Percentiles rank a stretch among this genome's conserved stretches.
Evolutionary conservation across 2,888 invertebrate species (phyloP).

Genomic region (Xanthorhoe spadicearia): DNA sequence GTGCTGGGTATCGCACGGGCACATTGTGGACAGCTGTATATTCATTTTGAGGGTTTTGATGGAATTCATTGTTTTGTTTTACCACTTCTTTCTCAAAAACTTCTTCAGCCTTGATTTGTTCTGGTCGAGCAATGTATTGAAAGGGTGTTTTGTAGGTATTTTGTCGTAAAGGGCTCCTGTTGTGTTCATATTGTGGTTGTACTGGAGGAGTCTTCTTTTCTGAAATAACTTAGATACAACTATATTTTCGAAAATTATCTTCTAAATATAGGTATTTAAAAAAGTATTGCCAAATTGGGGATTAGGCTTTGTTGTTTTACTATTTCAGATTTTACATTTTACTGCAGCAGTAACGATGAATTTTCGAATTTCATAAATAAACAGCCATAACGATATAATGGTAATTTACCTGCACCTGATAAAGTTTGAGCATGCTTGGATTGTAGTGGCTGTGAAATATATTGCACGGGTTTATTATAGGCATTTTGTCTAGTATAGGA

Average conservation of each 20-base stretch:
- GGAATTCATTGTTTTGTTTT: too few species aligned
- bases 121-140: background rate
- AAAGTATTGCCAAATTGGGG: too few species aligned
- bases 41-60: too few species aligned
- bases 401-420: background rate
- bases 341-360: too few species aligned
- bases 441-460: background rate
- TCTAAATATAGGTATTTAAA: too few species aligned
- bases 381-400: background rate
- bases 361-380: too few species aligned
- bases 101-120: background rate
- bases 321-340: too few species aligned
- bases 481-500: background rate
- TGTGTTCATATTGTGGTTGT: background rate
- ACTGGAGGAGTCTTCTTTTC: background rate
- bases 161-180: background rate
- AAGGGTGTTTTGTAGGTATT: background rate
- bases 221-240: background rate
- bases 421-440: background rate
- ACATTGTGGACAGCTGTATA: too few species aligned
- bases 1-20: background rate
- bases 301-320: too few species aligned
- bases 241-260: too few species aligned
- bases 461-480: conserved; percentile 4
- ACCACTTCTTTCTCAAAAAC: too few species aligned